Conservation (phyloP, 2,797 vertebrate genomes). For the Bradypus variegatus region DNA sequence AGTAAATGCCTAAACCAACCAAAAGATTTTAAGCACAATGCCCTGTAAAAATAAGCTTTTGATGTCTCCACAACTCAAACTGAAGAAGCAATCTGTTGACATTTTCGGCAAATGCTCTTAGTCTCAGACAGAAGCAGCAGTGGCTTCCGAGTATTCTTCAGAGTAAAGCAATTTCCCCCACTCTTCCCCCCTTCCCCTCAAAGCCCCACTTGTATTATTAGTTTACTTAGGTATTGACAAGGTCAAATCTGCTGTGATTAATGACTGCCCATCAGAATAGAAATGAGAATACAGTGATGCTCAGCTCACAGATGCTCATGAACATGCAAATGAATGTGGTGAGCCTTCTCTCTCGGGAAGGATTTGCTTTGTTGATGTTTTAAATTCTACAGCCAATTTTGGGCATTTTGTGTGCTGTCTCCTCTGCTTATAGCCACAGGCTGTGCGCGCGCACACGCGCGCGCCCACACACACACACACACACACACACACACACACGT, state of each 20-base stretch:
- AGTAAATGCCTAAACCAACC: slow-evolving; percentile 67
- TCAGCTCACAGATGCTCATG: slow-evolving; percentile 34
- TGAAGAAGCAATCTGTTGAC: slow-evolving; percentile 67
- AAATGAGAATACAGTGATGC: slow-evolving; percentile 5
- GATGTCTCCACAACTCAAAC: slow-evolving; percentile 66
- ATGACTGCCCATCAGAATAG: slow-evolving; percentile 45
- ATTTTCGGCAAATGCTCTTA: slow-evolving; percentile 67
- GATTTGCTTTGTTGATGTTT: slow-evolving; percentile 55
- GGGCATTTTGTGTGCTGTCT: slow-evolving; percentile 10
- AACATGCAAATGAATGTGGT: slow-evolving; percentile 21
- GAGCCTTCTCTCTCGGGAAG: slow-evolving; percentile 17
- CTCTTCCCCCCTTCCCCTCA: neutral
- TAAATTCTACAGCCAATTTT: slow-evolving; percentile 35
- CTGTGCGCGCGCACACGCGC: neutral
- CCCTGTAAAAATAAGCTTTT: slow-evolving; percentile 65
- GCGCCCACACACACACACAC: neutral
- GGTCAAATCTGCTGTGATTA: slow-evolving; percentile 40
- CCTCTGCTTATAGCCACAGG: neutral
- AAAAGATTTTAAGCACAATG: slow-evolving; percentile 67
- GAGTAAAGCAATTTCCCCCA: slow-evolving; percentile 28
- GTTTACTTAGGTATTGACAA: slow-evolving; percentile 18
- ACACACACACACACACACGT: neutral
- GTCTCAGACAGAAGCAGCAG: slow-evolving; percentile 54
- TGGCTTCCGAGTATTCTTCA: slow-evolving; percentile 45
- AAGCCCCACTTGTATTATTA: slow-evolving; percentile 22